Percentiles rank a stretch among this genome's conserved stretches.
Conservation (phyloP, 2,113 vertebrate species). For the Marmota monax region DNA sequence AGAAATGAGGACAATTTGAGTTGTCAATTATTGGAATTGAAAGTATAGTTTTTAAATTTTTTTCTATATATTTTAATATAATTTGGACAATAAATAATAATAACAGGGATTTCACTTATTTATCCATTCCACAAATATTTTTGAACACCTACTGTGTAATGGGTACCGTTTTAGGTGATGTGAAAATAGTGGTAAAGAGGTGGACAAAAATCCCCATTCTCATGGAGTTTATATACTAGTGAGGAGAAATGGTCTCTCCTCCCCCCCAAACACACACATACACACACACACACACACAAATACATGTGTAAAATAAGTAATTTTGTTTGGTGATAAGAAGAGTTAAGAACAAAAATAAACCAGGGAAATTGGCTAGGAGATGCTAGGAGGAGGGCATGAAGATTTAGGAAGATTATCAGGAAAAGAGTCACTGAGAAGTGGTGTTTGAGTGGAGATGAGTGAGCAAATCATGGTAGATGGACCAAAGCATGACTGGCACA, state of each 20-base stretch:
- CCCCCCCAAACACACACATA: too few species aligned
- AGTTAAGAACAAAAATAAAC: conserved; percentile 20
- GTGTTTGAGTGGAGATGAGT: background rate
- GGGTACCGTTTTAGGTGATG: background rate
- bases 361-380: background rate
- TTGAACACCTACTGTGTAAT: background rate
- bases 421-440: background rate
- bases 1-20: background rate
- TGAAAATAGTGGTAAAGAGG: background rate
- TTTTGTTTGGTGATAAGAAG: conserved; percentile 4
- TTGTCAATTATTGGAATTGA: background rate
- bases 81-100: conserved; percentile 18
- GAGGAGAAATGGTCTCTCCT: background rate
- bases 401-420: background rate
- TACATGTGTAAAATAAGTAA: background rate
- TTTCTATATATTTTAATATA: background rate
- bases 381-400: background rate
- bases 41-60: background rate
- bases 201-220: background rate
- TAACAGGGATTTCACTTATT: background rate
- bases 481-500: background rate
- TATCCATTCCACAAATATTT: background rate
- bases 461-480: background rate
- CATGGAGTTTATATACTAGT: background rate
- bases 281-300: background rate